Conservation (phyloP, 2,797 vertebrate species). For the Serranus cabrilla region DNA sequence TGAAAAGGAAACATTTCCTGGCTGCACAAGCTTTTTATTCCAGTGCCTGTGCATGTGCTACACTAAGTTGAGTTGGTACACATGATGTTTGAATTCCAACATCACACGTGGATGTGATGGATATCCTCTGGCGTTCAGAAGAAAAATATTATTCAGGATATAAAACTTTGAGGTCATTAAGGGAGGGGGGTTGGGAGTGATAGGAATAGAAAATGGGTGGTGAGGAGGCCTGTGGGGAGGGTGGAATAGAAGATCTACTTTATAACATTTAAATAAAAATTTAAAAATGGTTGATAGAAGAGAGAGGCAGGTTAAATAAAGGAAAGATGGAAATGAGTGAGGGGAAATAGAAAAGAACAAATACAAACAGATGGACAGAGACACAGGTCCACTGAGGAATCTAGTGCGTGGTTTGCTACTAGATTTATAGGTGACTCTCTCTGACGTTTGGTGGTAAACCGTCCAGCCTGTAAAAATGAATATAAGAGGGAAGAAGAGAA, state of each 20-base stretch:
- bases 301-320: slow-evolving; percentile 91
- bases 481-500: slow-evolving; percentile 91
- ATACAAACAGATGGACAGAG: slow-evolving; percentile 99
- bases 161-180: slow-evolving; percentile 46
- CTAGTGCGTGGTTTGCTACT: slow-evolving; percentile 99
- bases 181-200: slow-evolving; percentile 24
- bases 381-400: slow-evolving; percentile 99
- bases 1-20: slow-evolving; percentile 54
- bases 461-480: slow-evolving; percentile 95
- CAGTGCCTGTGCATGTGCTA: slow-evolving; percentile 3
- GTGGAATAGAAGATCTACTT: slow-evolving; percentile 52
- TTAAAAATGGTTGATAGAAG: slow-evolving; percentile 65
- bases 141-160: slow-evolving; percentile 24
- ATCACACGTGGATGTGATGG: slow-evolving; percentile 22
- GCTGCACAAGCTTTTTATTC: slow-evolving; percentile 17
- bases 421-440: slow-evolving; percentile 99
- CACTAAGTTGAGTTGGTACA: slow-evolving; percentile 22
- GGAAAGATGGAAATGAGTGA: slow-evolving; percentile 78
- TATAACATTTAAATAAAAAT: slow-evolving; percentile 60
- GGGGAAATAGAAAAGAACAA: slow-evolving; percentile 98
- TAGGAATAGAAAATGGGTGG: slow-evolving; percentile 61
- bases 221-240: slow-evolving; percentile 48
- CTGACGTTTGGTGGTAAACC: slow-evolving; percentile 98
- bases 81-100: slow-evolving; percentile 18
- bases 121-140: slow-evolving; percentile 40